These are phyloP conservation scores for Gulo gulo DNA, from an alignment of 2,113 vertebrate genomes.

Conservation along the genomic window DNA sequence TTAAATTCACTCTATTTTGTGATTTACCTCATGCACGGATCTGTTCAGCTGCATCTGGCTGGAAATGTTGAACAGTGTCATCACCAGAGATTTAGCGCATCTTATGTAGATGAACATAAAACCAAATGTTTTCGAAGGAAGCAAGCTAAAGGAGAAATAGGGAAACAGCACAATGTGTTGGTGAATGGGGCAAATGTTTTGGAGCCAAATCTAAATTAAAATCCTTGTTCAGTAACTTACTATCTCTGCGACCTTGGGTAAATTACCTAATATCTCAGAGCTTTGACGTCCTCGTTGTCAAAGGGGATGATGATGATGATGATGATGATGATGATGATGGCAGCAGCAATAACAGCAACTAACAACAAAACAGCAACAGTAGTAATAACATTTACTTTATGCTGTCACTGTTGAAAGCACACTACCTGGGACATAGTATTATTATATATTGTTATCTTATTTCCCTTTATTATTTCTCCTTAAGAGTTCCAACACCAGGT, in stretches of 20 bases:
- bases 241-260: background rate
- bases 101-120: conserved; percentile 37
- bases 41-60: conserved; percentile 40
- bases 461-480: background rate
- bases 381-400: background rate
- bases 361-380: background rate
- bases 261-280: background rate
- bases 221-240: background rate
- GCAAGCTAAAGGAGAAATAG: background rate
- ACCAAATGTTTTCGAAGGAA: conserved; percentile 35
- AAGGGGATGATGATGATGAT: background rate
- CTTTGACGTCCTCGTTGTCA: background rate
- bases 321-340: background rate
- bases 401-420: background rate
- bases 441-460: background rate
- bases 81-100: conserved; percentile 47
- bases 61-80: conserved; percentile 41
- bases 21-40: conserved; percentile 63
- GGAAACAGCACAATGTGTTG: background rate
- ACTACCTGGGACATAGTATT: background rate
- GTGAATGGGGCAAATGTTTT: background rate
- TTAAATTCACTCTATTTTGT: conserved; percentile 45
- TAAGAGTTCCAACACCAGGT: background rate
- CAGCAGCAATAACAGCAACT: background rate
- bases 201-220: background rate